These are phyloP conservation scores for Megaleporinus macrocephalus DNA, from an alignment of 2,113 vertebrate genomes.

Conservation along the genomic window DNA sequence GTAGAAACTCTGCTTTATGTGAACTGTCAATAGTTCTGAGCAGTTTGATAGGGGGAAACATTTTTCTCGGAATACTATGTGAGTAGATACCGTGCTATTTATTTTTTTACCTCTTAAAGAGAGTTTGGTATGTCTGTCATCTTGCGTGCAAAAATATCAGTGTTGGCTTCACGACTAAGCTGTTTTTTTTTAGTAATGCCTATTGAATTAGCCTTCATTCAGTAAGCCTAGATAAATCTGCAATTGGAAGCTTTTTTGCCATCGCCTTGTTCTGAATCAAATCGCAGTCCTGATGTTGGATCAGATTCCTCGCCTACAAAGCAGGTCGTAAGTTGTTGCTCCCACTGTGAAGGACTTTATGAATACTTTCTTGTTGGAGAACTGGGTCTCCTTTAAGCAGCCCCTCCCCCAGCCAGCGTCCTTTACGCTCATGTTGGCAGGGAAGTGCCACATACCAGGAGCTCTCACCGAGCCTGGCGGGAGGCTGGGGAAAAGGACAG, in stretches of 20 bases:
- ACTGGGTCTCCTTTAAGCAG: neutral
- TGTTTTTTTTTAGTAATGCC: neutral
- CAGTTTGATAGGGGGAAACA: neutral
- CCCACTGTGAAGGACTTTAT: neutral
- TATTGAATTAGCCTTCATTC: too few relatives aligned
- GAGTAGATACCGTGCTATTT: neutral
- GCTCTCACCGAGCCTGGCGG: conserved; percentile 48
- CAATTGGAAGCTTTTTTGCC: neutral
- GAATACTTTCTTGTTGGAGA: neutral
- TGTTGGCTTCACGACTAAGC: neutral
- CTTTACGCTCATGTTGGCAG: conserved; percentile 49
- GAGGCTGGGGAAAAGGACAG: conserved; percentile 47
- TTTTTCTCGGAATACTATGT: neutral
- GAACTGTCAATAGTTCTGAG: neutral
- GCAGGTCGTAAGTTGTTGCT: neutral
- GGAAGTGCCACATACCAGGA: conserved; percentile 66
- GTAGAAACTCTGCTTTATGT: neutral
- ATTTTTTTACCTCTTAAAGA: neutral
- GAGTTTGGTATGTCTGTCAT: neutral
- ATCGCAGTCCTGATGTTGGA: neutral
- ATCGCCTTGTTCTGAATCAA: neutral
- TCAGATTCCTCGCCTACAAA: neutral
- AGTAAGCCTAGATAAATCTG: too few relatives aligned
- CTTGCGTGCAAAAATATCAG: neutral
- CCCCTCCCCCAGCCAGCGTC: neutral